These are phyloP conservation scores for Acromyrmex charruanus DNA, from an alignment of 1,140 invertebrate species.

Conservation along the genomic window DNA sequence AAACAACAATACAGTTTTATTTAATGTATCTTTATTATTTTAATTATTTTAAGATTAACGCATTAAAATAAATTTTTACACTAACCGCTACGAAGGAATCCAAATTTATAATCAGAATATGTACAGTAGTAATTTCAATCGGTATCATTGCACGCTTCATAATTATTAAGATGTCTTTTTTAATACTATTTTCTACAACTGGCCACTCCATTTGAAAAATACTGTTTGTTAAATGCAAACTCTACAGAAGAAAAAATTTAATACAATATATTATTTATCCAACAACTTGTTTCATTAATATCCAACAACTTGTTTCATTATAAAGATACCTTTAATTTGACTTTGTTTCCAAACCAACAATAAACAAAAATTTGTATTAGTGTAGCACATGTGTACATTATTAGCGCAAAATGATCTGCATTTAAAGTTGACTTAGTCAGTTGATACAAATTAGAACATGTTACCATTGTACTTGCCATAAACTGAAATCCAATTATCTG, in stretches of 20 bases:
- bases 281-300: not conserved
- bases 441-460: conserved; percentile 62
- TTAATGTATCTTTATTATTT: not conserved
- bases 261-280: not conserved
- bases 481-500: conserved; percentile 65
- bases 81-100: conserved; percentile 55
- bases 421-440: conserved; percentile 81
- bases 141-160: conserved; percentile 56
- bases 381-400: conserved; percentile 62
- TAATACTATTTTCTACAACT: not conserved
- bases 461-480: conserved; percentile 27
- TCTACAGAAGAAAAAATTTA: no score
- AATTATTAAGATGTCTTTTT: conserved; percentile 22
- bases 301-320: not conserved
- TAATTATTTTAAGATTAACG: not conserved
- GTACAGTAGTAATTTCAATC: conserved; percentile 17
- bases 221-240: no score
- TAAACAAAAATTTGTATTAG: not conserved
- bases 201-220: no score
- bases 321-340: no score
- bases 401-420: conserved; percentile 67
- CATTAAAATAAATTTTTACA: conserved; percentile 12
- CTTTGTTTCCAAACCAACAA: no score
- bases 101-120: conserved; percentile 39
- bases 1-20: not conserved